phyloP scores from a whole-genome alignment of 2,888 invertebrate species.

The Melipona bicolor region DNA sequence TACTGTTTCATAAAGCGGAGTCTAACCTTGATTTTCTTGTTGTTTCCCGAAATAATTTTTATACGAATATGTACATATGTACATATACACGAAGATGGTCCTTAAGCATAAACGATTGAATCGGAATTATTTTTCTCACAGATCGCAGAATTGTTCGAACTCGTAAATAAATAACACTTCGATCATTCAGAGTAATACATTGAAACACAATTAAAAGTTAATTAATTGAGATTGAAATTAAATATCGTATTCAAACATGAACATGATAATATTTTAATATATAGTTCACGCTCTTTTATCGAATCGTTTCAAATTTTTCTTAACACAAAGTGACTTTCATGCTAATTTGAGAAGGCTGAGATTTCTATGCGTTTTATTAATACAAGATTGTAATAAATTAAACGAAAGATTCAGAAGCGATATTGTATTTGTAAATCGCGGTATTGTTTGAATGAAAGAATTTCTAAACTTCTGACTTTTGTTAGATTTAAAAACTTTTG shows the following conservation, averaged over 20 bases:
- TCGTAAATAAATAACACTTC: not conserved
- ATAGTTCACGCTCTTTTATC: not conserved
- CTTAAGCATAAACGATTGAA: not conserved
- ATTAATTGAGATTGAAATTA: no score
- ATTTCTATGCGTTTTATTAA: not conserved
- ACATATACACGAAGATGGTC: constrained; percentile 3
- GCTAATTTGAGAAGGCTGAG: not conserved
- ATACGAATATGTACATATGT: constrained; percentile 43
- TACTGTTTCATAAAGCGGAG: constrained; percentile 2
- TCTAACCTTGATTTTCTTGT: constrained; percentile 11
- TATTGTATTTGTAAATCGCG: not conserved
- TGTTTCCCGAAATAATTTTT: constrained; percentile 35
- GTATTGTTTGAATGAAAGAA: not conserved
- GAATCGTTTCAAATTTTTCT: not conserved
- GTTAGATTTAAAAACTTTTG: not conserved
- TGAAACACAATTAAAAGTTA: no score
- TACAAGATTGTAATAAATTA: not conserved
- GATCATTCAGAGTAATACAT: not conserved
- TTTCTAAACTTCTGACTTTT: not conserved
- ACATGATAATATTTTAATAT: not conserved
- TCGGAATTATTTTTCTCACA: not conserved
- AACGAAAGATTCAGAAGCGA: not conserved
- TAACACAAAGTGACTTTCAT: not conserved
- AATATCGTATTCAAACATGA: not conserved
- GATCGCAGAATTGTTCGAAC: not conserved